A percentile compares a stretch with the other conserved stretches of the same genome.
phyloP scores from a whole-genome alignment of 2,113 vertebrate species.

The Plotosus lineatus region DNA sequence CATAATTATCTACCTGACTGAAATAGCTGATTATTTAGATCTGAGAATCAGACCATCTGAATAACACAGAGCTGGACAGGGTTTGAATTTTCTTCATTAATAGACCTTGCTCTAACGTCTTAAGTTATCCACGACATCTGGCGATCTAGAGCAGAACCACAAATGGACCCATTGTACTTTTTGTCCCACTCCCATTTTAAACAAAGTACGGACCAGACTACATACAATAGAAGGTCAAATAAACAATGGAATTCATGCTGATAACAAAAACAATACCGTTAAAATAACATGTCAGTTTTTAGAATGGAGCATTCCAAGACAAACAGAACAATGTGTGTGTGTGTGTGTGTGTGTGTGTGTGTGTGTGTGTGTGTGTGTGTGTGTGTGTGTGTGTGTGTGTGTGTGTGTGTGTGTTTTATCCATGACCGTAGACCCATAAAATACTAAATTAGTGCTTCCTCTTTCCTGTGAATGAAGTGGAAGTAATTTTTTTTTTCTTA shows the following conservation, averaged over 20 bases:
- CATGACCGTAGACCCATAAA: background rate
- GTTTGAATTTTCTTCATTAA: background rate
- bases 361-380: background rate
- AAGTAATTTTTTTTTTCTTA: background rate
- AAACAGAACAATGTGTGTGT: constrained; percentile 15
- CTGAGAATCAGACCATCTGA: background rate
- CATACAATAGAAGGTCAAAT: constrained; percentile 36
- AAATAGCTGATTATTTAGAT: constrained; percentile 3
- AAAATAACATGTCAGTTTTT: background rate
- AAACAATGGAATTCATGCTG: constrained; percentile 15
- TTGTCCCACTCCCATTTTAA: constrained; percentile 11
- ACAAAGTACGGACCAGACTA: constrained; percentile 13
- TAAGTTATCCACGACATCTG: constrained; percentile 4
- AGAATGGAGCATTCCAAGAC: background rate
- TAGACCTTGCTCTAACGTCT: background rate
- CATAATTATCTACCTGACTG: background rate
- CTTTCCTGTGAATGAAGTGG: background rate
- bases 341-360: constrained; percentile 9
- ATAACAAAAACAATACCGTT: constrained; percentile 25
- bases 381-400: too few relatives aligned
- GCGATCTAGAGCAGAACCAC: constrained; percentile 16
- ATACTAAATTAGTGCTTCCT: background rate
- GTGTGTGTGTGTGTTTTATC: too few relatives aligned
- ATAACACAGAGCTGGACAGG: background rate
- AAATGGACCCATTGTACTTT: constrained; percentile 10